Percentiles rank a stretch among this genome's conserved stretches.
Conservation (phyloP, 1,140 invertebrate species). For the Scylla paramamosain region DNA sequence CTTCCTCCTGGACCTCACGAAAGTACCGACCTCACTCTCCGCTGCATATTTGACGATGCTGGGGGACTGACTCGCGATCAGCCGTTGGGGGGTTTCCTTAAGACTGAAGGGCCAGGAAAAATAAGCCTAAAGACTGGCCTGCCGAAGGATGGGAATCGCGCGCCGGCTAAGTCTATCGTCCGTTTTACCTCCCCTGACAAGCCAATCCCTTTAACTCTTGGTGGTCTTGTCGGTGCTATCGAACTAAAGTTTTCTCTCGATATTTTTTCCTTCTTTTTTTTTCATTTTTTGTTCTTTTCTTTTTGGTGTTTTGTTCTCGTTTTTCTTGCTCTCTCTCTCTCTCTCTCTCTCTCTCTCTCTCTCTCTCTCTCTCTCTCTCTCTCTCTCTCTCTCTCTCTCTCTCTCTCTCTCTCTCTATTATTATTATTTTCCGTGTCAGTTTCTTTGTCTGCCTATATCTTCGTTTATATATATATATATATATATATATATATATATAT, state of each 20-base stretch:
- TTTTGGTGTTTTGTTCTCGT: not conserved
- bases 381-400: not conserved
- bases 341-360: not conserved
- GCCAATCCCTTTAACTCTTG: slow-evolving; percentile 7
- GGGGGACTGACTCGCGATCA: not conserved
- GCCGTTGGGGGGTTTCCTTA: not conserved
- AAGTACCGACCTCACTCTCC: not conserved
- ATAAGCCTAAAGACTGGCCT: not conserved
- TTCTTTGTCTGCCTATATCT: not conserved
- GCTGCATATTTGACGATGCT: not conserved
- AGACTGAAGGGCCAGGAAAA: not conserved
- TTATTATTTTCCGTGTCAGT: not conserved
- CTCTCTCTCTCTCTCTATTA: not conserved
- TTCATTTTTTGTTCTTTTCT: not conserved
- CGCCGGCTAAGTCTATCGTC: not conserved
- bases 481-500: slow-evolving; percentile 52
- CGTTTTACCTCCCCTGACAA: not conserved
- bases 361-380: not conserved
- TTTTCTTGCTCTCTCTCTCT: not conserved
- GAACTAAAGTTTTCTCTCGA: not conserved
- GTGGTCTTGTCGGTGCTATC: slow-evolving; percentile 5
- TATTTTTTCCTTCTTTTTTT: not conserved
- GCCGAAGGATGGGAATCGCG: not conserved
- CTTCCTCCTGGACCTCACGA: not conserved
- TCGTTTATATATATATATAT: slow-evolving; percentile 41